Evolutionary conservation across 2,113 vertebrate genomes (phyloP).

Genomic region (Plotosus lineatus): DNA sequence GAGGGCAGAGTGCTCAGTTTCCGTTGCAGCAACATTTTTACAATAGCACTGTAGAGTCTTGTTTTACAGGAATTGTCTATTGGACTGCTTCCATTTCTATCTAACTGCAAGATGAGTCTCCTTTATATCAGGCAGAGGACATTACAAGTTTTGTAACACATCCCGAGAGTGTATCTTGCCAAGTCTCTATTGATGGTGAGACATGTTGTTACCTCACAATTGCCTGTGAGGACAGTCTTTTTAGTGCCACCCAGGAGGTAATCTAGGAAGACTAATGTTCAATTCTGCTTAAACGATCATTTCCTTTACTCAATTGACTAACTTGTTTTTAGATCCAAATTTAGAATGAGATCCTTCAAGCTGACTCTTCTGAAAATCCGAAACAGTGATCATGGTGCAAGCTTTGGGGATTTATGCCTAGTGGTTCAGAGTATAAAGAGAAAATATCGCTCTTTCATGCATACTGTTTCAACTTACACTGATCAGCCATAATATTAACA

Average conservation of each 20-base stretch:
- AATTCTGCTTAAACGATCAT: background rate
- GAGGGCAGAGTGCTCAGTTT: too few species aligned
- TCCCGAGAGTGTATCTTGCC: background rate
- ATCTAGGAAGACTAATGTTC: background rate
- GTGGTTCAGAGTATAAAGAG: background rate
- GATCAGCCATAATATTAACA: too few species aligned
- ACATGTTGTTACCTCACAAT: background rate
- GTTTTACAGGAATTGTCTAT: too few species aligned
- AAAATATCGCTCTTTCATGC: background rate
- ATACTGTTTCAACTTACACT: background rate
- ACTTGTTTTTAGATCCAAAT: background rate
- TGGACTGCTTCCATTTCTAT: background rate
- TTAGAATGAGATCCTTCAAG: background rate
- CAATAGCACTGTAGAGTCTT: too few species aligned
- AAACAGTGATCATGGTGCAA: background rate
- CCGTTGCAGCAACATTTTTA: too few species aligned
- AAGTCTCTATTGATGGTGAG: background rate
- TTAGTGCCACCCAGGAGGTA: background rate
- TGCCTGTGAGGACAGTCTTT: background rate
- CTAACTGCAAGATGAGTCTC: too few species aligned
- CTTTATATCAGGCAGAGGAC: background rate
- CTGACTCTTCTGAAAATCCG: background rate
- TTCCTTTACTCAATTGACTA: background rate
- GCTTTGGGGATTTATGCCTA: background rate
- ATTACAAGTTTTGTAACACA: background rate